These are phyloP conservation scores for Ricordea florida DNA, from an alignment of 92 coral and sea anemone species.

Conservation along the genomic window DNA sequence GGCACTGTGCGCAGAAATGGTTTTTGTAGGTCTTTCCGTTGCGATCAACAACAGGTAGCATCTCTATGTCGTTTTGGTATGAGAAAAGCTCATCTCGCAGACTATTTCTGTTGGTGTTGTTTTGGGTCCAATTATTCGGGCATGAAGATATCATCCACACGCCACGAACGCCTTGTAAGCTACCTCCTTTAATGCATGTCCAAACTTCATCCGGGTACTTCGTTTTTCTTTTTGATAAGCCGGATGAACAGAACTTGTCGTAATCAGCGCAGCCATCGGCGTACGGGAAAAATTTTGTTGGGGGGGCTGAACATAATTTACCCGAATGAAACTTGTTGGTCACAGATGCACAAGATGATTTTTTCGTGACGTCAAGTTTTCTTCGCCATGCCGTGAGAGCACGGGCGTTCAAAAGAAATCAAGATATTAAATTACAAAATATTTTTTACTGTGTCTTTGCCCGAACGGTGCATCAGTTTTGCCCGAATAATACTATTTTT, in stretches of 20 bases:
- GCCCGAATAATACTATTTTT: too few species aligned
- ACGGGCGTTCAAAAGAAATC: too few species aligned
- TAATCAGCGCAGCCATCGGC: constrained; percentile 7
- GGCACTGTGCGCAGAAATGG: not conserved
- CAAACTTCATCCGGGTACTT: not conserved
- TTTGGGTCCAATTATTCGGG: not conserved
- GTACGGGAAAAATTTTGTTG: too few species aligned
- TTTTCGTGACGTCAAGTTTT: too few species aligned
- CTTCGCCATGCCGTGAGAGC: too few species aligned
- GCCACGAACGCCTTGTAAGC: not conserved
- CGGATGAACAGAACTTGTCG: not conserved
- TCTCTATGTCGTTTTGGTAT: not conserved
- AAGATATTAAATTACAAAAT: too few species aligned
- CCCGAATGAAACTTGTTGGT: too few species aligned
- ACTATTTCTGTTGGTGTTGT: not conserved
- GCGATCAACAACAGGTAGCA: not conserved
- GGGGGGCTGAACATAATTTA: too few species aligned
- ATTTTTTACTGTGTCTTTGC: too few species aligned
- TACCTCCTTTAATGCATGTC: not conserved
- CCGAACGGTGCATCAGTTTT: too few species aligned
- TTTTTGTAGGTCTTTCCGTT: constrained; percentile 2
- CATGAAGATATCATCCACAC: constrained; percentile 19
- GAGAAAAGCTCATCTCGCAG: not conserved
- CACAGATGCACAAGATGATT: too few species aligned
- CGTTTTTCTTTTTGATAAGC: not conserved